Evolutionary conservation across 2,113 vertebrate genomes (phyloP), one percentile per base, ranked within the genome.

Genomic region (Antigone vipio): DNA sequence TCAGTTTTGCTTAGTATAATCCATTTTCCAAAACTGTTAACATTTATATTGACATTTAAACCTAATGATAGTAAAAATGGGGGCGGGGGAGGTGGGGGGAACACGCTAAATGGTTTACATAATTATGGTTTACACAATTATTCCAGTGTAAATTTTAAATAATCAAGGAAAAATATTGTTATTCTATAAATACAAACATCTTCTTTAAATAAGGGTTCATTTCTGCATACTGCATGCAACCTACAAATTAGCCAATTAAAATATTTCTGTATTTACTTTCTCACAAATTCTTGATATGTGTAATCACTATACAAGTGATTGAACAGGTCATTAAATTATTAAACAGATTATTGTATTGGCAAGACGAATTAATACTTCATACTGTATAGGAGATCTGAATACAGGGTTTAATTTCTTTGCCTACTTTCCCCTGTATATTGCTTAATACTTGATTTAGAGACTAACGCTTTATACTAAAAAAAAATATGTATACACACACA

Each of bases 401-500:
- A n/a, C 4, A 58, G 2, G 1, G 8, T 74, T 89, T 73, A 18
- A 38, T 49, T 55, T 68, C 5, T 52, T 76, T 73, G 6, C 10
- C 19, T 62, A 8, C 21, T 47, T 92, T 74, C 7, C 8, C 7
- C 10, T 50, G 3, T 6, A 69, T 64, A 35, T 78, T 77, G 3
- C 4, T 71, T n/a, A 66, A 27, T 49, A 71, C 3, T 77, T 58
- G 7, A 71, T 78, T 75, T 67, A 34, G 18, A 78, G 27, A 53
- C 4, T 21, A 26, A 59, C 40, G 3, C 1, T 88, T 79, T 59
- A 10, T 19, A 12, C n/a, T 40, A 68, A 63, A 40, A 58, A 69
- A 32, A 53, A 2, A 6, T 73, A 6, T 5, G 0, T 22, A 26
- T 38, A 49, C 8, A 63, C 11, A 63, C 3, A 14, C 3, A 32